phyloP scores from a whole-genome alignment of 2,113 vertebrate species.

The Panthera tigris region DNA sequence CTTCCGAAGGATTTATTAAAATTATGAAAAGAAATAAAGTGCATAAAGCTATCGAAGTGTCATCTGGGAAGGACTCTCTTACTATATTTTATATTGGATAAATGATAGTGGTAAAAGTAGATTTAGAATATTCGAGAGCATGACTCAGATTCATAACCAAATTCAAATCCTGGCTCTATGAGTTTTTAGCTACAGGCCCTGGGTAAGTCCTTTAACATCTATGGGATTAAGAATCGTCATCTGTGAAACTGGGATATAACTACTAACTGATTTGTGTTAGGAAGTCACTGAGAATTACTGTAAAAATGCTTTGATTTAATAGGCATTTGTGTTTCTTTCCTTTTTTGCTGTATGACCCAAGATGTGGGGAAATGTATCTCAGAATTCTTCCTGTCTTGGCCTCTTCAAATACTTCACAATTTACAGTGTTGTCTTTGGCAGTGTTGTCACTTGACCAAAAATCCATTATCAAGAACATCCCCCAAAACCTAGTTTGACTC shows the following conservation, averaged over 20 bases:
- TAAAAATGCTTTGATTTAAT: background rate
- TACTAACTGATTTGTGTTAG: background rate
- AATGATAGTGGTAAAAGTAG: background rate
- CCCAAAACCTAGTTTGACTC: fast-evolving
- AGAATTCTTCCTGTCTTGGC: background rate
- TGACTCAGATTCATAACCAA: background rate
- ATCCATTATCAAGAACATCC: background rate
- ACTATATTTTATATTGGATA: background rate
- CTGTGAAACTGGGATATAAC: background rate
- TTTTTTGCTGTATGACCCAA: background rate
- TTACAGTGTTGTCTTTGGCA: background rate
- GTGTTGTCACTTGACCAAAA: background rate
- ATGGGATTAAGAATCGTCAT: background rate
- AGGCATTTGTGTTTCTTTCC: background rate
- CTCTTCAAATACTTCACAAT: background rate
- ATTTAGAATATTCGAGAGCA: background rate
- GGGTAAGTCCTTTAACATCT: background rate
- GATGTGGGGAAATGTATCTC: background rate
- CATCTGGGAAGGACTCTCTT: background rate
- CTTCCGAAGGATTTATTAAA: conserved; percentile 49
- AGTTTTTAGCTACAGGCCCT: background rate
- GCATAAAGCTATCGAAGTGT: background rate
- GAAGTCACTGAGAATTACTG: background rate
- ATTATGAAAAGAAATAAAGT: background rate
- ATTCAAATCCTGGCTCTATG: background rate